These are phyloP conservation scores for Chionodraco myersi DNA, from an alignment of 2,113 vertebrate species.

Conservation along the genomic window DNA sequence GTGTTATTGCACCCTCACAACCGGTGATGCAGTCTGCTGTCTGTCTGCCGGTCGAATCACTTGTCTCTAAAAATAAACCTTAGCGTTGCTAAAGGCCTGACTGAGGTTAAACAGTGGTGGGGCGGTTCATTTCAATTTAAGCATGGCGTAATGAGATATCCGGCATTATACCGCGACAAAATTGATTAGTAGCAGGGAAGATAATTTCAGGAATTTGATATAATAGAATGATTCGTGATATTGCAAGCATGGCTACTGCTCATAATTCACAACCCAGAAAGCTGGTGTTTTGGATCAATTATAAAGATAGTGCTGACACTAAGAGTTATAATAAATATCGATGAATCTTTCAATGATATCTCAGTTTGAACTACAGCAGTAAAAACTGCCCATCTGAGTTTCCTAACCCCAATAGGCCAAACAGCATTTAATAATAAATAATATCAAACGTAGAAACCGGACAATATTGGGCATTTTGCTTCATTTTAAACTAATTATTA, in stretches of 20 bases:
- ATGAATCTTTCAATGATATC: background rate
- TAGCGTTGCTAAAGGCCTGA: slow-evolving; percentile 12
- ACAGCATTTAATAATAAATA: background rate
- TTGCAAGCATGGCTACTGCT: too few relatives aligned
- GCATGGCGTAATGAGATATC: background rate
- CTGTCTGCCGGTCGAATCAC: slow-evolving; percentile 51
- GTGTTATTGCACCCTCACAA: slow-evolving; percentile 50
- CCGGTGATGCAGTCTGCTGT: slow-evolving; percentile 44
- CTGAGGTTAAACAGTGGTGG: slow-evolving; percentile 26
- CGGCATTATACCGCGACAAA: background rate
- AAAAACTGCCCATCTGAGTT: too few relatives aligned
- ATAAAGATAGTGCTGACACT: background rate
- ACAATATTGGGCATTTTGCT: too few relatives aligned
- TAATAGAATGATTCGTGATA: background rate
- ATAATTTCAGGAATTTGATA: background rate
- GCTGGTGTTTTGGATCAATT: background rate
- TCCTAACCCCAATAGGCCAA: background rate
- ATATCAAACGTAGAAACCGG: background rate
- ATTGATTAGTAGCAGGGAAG: slow-evolving; percentile 7
- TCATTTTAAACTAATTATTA: too few relatives aligned
- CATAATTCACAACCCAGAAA: background rate
- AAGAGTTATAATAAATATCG: background rate
- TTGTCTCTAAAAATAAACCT: slow-evolving; percentile 53
- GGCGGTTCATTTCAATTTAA: slow-evolving; percentile 26
- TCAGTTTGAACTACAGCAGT: background rate